Base-by-base conservation (phyloP, 92 coral and sea anemone species). In the Porites lobata region DNA sequence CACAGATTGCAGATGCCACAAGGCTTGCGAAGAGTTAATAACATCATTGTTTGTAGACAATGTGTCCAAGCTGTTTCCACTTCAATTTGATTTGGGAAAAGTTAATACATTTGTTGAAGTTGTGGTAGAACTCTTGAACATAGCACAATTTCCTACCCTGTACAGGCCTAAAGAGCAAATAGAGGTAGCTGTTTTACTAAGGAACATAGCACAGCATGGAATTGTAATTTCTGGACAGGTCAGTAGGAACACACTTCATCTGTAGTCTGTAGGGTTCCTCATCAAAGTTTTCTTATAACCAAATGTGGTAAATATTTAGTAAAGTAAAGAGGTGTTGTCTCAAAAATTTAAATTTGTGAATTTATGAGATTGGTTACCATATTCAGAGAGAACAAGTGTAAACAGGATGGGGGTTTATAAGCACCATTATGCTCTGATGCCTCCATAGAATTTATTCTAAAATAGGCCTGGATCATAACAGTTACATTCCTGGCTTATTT, bases 121-220 rank as follows among this genome's bases (percentile, higher is more conserved):
- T 24, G 79, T 84, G 26, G 76, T 63, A 13, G 64, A 89, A 67
- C 75, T 32, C 69, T 61, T 84, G 65, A 61, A 84, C 7, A 13
- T 17, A 32, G 65, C 50, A 1, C 14, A 38, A 15, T 67, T 82
- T 52, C 65, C 87, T 2, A 96, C 98, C 69, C 78, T 96, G 81
- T 93, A 79, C 78, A 89, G 98, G 58, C 89, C 96, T 14, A 90
- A 88, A 63, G 69, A 64, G 51, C 96, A 96, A 72, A 74, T 94
- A 3, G 98, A 95, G 54, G 78, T 96, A 24, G 94, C 87, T 61
- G 70, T 91, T 29, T 29, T 96, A 50, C 82, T 94, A 9, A 85
- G 89, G 79, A 90, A 88, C 58, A 88, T 93, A 56, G 88, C 86
- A 14, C 90, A 90, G 20, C 95, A 90, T 65, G 92, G 94, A 76